These are phyloP conservation scores for Mesopsocus fuscifrons DNA, from an alignment of 2,888 invertebrate genomes.

Conservation along the genomic window DNA sequence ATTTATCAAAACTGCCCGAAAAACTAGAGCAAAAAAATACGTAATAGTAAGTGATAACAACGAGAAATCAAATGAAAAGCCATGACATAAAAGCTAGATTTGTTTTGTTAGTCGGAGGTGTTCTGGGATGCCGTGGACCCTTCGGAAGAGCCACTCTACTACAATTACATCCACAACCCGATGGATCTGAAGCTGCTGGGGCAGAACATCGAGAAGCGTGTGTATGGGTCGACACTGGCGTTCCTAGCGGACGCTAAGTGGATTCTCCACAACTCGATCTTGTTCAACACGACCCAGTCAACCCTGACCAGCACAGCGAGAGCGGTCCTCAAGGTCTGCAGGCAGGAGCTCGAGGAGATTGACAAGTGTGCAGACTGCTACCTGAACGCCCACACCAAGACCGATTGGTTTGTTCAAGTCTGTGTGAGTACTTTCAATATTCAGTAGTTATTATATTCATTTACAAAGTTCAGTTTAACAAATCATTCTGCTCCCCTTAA, in stretches of 20 bases:
- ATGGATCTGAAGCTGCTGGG: constrained; percentile 65
- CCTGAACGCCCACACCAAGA: constrained; percentile 58
- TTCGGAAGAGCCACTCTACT: constrained; percentile 50
- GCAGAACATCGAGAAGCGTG: constrained; percentile 49
- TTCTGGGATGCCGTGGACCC: constrained; percentile 59
- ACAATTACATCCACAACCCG: constrained; percentile 67
- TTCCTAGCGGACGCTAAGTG: constrained; percentile 82
- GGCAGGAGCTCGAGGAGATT: constrained; percentile 78
- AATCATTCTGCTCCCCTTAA: no score
- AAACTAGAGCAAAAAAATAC: no score
- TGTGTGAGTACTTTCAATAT: constrained; percentile 35
- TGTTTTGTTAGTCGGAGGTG: constrained; percentile 68
- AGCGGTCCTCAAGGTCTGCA: constrained; percentile 61
- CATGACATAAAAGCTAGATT: no score
- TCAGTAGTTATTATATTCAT: not conserved
- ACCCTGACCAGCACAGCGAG: constrained; percentile 45
- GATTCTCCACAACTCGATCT: constrained; percentile 83
- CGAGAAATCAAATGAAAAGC: no score
- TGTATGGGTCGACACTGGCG: constrained; percentile 73
- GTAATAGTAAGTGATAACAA: no score
- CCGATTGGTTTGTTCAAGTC: constrained; percentile 81
- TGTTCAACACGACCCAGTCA: constrained; percentile 70
- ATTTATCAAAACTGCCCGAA: no score
- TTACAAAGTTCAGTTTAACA: no score
- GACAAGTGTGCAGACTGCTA: constrained; percentile 91